Evolutionary conservation across 1,140 invertebrate genomes (phyloP), one percentile per base, ranked within the genome.

Genomic region (Drosophila sucinea): DNA sequence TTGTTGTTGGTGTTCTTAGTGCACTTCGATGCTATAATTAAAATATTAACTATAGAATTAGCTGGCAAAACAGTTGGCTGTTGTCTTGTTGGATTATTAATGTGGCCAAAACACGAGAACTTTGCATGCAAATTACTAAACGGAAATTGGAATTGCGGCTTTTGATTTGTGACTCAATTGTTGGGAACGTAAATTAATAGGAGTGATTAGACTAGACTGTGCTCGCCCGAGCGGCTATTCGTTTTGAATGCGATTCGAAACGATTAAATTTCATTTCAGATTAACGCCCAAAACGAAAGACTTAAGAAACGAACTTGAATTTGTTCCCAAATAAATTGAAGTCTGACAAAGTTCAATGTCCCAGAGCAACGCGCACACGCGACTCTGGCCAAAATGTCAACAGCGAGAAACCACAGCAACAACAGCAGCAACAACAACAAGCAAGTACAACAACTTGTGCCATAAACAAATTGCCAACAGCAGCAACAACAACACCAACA

Each of bases 381-480:
- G 78, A 60, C 72, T 69, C 38, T 32, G 32, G 63, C 70, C 73
- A 56, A 83, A 87, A 83, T 87, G 79, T 68, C 74, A 82, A 66
- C 72, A 67, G 27, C 32, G 4, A 11, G 11, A 38, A 66, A 63
- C 23, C 55, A 10, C 54, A 51, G 54, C 17, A 63, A 38, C 27
- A 47, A 63, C 10, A 33, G 10, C 32, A 66, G 64, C 32, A 51
- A 7, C 54, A 51, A 47, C 17, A 68, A 51, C 27, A 47, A 7
- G 7, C 51, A 56, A 25, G 60, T 55, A 73, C 60, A 70, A 70
- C 60, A 58, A 65, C 81, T 73, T 80, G 77, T 73, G 81, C 81
- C 81, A 81, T 78, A 85, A 82, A 79, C 79, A 86, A 85, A 82
- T 77, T 77, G 76, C 67, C 47, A 67, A 41, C 81, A 65, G 63